A percentile compares a stretch with the other conserved stretches of the same genome.
phyloP scores from a whole-genome alignment of 2,113 vertebrate species.

The Hydrochoerus hydrochaeris region DNA sequence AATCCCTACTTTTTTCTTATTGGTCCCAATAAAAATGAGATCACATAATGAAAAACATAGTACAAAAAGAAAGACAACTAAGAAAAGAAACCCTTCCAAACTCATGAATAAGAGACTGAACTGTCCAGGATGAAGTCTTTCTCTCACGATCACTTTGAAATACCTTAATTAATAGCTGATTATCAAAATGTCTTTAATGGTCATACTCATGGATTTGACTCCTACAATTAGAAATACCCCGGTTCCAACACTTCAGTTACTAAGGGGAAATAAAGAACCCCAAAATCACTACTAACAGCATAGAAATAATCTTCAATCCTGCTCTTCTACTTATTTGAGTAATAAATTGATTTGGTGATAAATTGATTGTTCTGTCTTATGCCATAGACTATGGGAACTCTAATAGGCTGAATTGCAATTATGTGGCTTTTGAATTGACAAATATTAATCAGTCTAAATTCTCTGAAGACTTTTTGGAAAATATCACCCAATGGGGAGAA shows the following conservation, averaged over 20 bases:
- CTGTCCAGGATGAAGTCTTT: neutral
- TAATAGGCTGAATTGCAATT: constrained; percentile 54
- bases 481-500: constrained; percentile 51
- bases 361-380: constrained; percentile 57
- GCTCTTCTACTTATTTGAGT: constrained; percentile 52
- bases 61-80: neutral
- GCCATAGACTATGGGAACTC: neutral
- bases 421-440: constrained; percentile 64
- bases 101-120: constrained; percentile 41
- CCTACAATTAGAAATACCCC: constrained; percentile 39
- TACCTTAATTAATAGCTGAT: neutral
- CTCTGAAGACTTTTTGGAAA: constrained; percentile 70
- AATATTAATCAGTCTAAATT: constrained; percentile 72
- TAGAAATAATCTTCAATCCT: constrained; percentile 24
- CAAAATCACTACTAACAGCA: constrained; percentile 44
- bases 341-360: constrained; percentile 67
- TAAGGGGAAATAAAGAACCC: constrained; percentile 10
- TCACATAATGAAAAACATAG: constrained; percentile 67
- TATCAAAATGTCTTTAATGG: neutral
- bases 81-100: constrained; percentile 9
- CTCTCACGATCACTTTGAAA: neutral
- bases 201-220: neutral
- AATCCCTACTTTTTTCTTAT: constrained; percentile 52
- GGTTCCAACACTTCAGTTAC: constrained; percentile 35
- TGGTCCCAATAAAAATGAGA: constrained; percentile 62